Evolutionary conservation across 2,888 invertebrate species (phyloP), one percentile per base, ranked within the genome.

Genomic region (Cantharis rufa): DNA sequence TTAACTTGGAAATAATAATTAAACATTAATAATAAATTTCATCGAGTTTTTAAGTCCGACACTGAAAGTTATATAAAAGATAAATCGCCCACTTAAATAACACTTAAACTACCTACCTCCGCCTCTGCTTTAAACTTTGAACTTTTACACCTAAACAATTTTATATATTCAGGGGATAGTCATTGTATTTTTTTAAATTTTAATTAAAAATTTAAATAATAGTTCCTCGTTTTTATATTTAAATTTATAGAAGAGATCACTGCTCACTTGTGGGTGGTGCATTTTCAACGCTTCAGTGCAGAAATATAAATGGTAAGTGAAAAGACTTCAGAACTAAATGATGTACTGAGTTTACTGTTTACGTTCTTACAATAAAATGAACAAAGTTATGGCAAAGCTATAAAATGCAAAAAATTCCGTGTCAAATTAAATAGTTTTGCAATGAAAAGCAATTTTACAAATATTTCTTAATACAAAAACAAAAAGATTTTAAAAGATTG

Each of bases 61-160:
- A 66, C 64, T 66, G 64, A 66, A 66, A 24, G 24, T 21, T 66
- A 21, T n/a, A 66, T 66, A 21, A 15, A 66, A 63, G 24, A 66
- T 64, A 62, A 64, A 15, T 70, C 74, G 74, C 74, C 74, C 74
- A 74, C 74, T 24, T 73, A 21, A 73, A 62, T 73, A 62, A 73
- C 68, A 72, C 72, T 72, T 62, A 69, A 62, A 21, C 73, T 73
- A 69, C 69, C 73, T 69, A 69, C 73, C 64, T 64, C 74, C 74
- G 70, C 64, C 74, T 74, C 70, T 64, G 70, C 70, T 15, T 62
- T 74, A 24, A 74, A 74, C 74, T 74, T 18, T 74, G 70, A 74
- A 70, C 74, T 70, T 73, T 21, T 73, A 73, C 66, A 69, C 73
- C 72, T 27, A 32, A 28, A 28, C 32, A 16, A 27, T 69, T 73